phyloP scores from a whole-genome alignment of 1,140 invertebrate genomes.

The Ips nitidus region DNA sequence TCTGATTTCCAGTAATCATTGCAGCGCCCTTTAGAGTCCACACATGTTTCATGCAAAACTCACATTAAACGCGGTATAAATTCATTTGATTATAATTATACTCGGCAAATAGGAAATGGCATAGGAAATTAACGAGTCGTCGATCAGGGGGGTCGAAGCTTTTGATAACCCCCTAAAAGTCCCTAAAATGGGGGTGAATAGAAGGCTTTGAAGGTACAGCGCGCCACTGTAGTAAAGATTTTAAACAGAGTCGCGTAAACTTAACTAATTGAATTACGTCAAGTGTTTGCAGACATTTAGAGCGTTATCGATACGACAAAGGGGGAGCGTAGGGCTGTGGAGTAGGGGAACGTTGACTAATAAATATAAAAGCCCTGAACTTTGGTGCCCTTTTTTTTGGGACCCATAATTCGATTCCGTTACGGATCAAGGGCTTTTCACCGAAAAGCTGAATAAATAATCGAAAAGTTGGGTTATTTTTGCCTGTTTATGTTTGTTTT shows the following conservation, averaged over 20 bases:
- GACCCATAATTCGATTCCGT: slow-evolving; percentile 32
- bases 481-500: background rate
- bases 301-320: slow-evolving; percentile 27
- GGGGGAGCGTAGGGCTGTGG: background rate
- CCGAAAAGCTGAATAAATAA: slow-evolving; percentile 26
- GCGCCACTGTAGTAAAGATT: background rate
- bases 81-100: too few species aligned
- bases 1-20: too few species aligned
- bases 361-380: slow-evolving; percentile 36
- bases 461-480: slow-evolving; percentile 12
- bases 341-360: slow-evolving; percentile 16
- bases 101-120: too few species aligned
- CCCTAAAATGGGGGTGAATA: too few species aligned
- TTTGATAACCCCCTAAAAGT: too few species aligned
- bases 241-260: slow-evolving; percentile 26
- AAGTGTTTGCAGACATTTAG: slow-evolving; percentile 36
- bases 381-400: slow-evolving; percentile 21
- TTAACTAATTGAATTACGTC: slow-evolving; percentile 36
- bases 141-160: too few species aligned
- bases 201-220: too few species aligned
- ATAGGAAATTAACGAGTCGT: too few species aligned
- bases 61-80: too few species aligned
- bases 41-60: too few species aligned
- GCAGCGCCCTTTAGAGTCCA: too few species aligned
- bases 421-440: slow-evolving; percentile 27